Evolutionary conservation across 2,888 invertebrate species (phyloP), one percentile per base, ranked within the genome.

Genomic region (Ectemnius lituratus): DNA sequence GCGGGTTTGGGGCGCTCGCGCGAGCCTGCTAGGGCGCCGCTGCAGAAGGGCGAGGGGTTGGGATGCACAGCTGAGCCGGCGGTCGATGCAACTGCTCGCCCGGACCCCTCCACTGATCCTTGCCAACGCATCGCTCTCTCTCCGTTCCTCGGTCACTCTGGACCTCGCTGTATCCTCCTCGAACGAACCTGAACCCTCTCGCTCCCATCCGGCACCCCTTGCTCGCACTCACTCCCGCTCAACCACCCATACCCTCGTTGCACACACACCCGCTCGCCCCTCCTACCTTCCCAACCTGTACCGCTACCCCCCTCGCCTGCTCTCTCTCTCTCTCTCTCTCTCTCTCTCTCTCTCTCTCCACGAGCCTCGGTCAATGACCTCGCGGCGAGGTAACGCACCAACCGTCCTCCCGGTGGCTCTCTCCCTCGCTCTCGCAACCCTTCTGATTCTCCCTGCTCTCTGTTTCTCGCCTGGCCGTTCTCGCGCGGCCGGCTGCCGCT

Each of bases 81-180:
- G 87, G 86, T 88, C 88, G 85, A 87, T 89, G 89, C 86, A 88
- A 88, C 88, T 88, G 88, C 88, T 89, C 86, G 76, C 89, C n/a
- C 14, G 80, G 85, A 74, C 80, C 80, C 79, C 80, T 80, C 85
- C 79, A 75, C 69, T 57, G 52, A n/a, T 68, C 62, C 52, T 52
- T 52, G 52, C 70, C 71, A 63, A 62, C 79, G 37, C 67, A 67
- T 72, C 75, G 60, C 69, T 20, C 52, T 67, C 59, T 57, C 73
- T 70, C 61, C 68, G 59, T 60, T 45, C 73, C 70, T 74, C 74
- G 71, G 75, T 67, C 67, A n/a, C 37, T 52, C 46, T 47, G 23
- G 18, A 20, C 63, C 67, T 75, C 63, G 62, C 71, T 61, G 71
- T 69, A 66, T 62, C 58, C 60, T 60, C 67, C 46, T 57, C 62